Evolutionary conservation across 2,113 vertebrate species (phyloP).

Genomic region (Dendrocopos noguchii): DNA sequence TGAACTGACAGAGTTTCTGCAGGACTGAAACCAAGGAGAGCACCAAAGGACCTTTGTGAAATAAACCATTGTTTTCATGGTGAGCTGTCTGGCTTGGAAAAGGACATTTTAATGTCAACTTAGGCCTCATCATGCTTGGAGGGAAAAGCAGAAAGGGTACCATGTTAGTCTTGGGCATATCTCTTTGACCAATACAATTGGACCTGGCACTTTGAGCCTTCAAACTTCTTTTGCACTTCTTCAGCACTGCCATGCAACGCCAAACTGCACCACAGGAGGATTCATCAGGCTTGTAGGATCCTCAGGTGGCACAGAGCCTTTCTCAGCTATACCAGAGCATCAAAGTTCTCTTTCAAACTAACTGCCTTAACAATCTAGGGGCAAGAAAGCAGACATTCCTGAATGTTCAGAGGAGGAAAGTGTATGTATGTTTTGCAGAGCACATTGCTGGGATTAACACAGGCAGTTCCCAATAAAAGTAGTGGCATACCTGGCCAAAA

Average conservation of each 20-base stretch:
- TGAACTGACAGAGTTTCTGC: neutral
- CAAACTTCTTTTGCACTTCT: neutral
- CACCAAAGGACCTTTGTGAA: neutral
- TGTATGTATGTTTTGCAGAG: neutral
- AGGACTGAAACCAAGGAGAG: neutral
- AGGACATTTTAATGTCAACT: neutral
- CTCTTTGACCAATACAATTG: neutral
- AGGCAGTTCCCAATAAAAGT: constrained; percentile 28
- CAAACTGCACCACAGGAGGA: accelerated
- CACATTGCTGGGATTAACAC: neutral
- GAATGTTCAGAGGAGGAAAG: constrained; percentile 13
- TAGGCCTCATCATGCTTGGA: neutral
- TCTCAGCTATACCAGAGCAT: neutral
- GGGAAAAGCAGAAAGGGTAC: neutral
- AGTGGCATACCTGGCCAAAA: constrained; percentile 43
- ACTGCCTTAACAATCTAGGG: neutral
- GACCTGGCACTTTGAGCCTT: neutral
- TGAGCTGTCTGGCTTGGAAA: neutral
- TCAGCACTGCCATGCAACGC: accelerated
- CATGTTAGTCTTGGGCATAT: neutral
- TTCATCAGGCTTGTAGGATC: neutral
- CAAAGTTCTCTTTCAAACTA: neutral
- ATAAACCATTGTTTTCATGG: neutral
- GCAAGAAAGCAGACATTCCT: neutral
- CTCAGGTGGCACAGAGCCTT: neutral